These are phyloP conservation scores for Eunapius fragilis DNA, from an alignment of 37 sponge, comb jelly and placozoan genomes.

Conservation along the genomic window DNA sequence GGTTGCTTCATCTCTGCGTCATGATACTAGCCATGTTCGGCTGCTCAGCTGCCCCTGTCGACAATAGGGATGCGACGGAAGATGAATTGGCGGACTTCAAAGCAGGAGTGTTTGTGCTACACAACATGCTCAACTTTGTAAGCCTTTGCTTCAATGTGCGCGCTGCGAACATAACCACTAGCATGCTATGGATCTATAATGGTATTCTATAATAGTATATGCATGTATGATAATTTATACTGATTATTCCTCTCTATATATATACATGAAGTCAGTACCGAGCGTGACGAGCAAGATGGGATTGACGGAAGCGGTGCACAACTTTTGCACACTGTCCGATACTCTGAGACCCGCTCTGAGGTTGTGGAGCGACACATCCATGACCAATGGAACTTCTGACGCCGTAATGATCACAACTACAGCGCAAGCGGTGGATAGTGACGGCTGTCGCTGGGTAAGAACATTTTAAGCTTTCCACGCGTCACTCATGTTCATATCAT, in stretches of 20 bases:
- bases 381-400: neutral
- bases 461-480: neutral
- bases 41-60: neutral
- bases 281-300: neutral
- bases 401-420: neutral
- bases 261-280: neutral
- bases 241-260: too few relatives aligned
- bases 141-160: too few relatives aligned
- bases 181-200: neutral
- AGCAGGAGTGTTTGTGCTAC: neutral
- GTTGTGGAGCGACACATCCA: neutral
- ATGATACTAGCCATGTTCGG: neutral
- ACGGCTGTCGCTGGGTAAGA: neutral
- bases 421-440: neutral
- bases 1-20: neutral
- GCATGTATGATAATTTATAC: too few relatives aligned
- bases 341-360: neutral
- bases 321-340: neutral
- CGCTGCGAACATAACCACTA: neutral
- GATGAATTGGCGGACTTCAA: neutral
- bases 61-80: neutral
- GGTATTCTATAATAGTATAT: too few relatives aligned
- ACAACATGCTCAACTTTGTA: neutral
- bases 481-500: too few relatives aligned
- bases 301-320: neutral